Base-by-base conservation (phyloP, 2,113 vertebrate genomes). In the Forbesichthys agassizii region DNA sequence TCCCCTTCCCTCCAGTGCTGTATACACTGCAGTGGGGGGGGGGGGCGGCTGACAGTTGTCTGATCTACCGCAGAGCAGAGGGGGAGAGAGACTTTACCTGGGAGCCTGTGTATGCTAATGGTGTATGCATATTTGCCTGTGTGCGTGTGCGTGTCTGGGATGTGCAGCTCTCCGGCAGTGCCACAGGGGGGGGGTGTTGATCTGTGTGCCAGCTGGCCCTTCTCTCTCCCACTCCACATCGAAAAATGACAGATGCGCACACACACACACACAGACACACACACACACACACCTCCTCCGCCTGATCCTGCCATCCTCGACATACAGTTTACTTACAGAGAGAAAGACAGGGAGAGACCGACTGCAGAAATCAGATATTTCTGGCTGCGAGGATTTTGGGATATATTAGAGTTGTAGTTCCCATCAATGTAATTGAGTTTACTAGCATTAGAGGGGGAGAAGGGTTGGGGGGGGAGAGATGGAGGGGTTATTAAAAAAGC, bases 131-230 rank as follows among this genome's bases (percentile, higher is more conserved):
- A 18, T 16, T 9, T 1, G 61, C 7, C 12, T 18, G 4, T 11
- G 49, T 14, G 18, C 5, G 2, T 18, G 53, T 48, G 18, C 33
- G 51, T 61, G 46, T 84, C 57, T 52, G 63, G 63, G 77, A 77
- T 65, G 76, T 91, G 88, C 81, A 89, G 86, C 84, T 88, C 84
- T 82, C 80, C 82, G 80, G 74, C 77, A 78, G 71, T 83, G 77
- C 90, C 91, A 91, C 91, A 90, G 84, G 91, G 90, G 90, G 90
- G 91, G 79, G 82, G 77, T 91, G 78, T 90, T 90, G 87, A 72
- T 80, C 88, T 85, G 81, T 71, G 56, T 78, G 84, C 74, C 49
- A 27, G 49, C 48, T 62, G 14, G 55, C 59, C 78, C 69, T 69
- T 55, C 60, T 69, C 69, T 69, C 69, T 77, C 62, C 55, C 53